Conservation (phyloP, 2,113 vertebrate genomes). For the Romanogobio albipinnatus region DNA sequence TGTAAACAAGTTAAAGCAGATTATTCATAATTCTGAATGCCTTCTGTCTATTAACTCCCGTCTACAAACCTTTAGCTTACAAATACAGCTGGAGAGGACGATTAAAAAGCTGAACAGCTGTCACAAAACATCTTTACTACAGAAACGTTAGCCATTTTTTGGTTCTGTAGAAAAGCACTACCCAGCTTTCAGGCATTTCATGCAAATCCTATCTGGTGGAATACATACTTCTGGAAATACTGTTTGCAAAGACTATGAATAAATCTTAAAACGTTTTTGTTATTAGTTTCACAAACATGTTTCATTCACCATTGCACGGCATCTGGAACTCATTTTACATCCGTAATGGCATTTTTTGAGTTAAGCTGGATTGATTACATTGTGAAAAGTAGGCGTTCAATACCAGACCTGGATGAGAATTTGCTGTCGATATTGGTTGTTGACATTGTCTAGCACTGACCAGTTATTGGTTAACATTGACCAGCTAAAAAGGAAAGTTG, state of each 20-base stretch:
- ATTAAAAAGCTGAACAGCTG: conserved; percentile 30
- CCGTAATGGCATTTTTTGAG: background rate
- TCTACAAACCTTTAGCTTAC: conserved; percentile 32
- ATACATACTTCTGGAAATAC: background rate
- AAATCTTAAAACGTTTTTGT: background rate
- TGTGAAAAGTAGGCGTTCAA: background rate
- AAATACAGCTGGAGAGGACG: conserved; percentile 17
- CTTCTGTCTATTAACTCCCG: conserved; percentile 26
- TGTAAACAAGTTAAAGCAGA: conserved; percentile 10
- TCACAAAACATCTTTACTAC: conserved; percentile 2
- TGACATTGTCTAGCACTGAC: background rate
- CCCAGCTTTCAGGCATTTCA: background rate
- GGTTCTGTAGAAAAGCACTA: background rate
- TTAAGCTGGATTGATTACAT: background rate
- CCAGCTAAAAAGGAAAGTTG: background rate
- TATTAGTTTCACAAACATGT: background rate
- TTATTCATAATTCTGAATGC: conserved; percentile 13
- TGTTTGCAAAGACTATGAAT: background rate
- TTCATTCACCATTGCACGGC: background rate
- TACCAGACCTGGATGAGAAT: background rate
- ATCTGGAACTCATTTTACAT: background rate
- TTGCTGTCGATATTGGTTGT: background rate
- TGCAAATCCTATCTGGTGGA: background rate
- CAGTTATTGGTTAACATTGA: background rate
- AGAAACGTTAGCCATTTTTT: conserved; percentile 16